These are phyloP conservation scores for Oncorhynchus nerka DNA, from an alignment of 2,113 vertebrate species.

Conservation along the genomic window DNA sequence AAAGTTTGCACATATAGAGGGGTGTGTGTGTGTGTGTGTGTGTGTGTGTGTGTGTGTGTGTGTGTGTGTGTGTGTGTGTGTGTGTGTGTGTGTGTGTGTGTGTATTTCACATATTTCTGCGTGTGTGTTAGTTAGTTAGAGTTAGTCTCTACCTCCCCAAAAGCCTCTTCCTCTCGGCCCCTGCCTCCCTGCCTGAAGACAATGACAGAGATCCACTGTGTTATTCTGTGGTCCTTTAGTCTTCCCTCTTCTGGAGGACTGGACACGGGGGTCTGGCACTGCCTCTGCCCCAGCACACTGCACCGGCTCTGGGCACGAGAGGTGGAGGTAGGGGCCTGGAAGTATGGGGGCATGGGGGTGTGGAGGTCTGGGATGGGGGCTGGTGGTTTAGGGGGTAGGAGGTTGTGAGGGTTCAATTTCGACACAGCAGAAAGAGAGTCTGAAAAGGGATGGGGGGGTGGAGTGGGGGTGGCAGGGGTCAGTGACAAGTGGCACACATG, in stretches of 20 bases:
- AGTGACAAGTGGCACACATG: slow-evolving; percentile 76
- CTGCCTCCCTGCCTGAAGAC: too few relatives aligned
- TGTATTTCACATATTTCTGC: too few relatives aligned
- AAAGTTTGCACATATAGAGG: too few relatives aligned
- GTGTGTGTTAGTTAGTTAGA: too few relatives aligned
- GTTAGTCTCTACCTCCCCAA: too few relatives aligned
- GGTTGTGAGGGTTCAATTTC: slow-evolving; percentile 15
- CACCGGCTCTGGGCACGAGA: slow-evolving; percentile 7
- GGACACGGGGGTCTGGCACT: slow-evolving; percentile 25
- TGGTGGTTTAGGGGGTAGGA: slow-evolving; percentile 1
- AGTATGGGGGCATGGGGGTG: slow-evolving; percentile 17
- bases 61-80: too few relatives aligned
- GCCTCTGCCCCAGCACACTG: slow-evolving; percentile 45
- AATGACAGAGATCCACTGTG: slow-evolving; percentile 15
- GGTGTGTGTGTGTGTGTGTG: too few relatives aligned
- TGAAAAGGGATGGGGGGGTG: slow-evolving; percentile 60
- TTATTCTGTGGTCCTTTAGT: slow-evolving; percentile 47
- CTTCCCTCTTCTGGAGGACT: slow-evolving; percentile 5
- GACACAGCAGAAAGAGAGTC: slow-evolving; percentile 43
- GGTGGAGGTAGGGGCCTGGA: background rate
- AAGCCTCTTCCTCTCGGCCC: too few relatives aligned
- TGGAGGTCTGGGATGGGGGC: slow-evolving; percentile 22
- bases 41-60: too few relatives aligned
- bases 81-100: too few relatives aligned
- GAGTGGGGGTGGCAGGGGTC: slow-evolving; percentile 67